Conservation (phyloP, 2,797 vertebrate species). For the Coranthus polyacanthus region DNA sequence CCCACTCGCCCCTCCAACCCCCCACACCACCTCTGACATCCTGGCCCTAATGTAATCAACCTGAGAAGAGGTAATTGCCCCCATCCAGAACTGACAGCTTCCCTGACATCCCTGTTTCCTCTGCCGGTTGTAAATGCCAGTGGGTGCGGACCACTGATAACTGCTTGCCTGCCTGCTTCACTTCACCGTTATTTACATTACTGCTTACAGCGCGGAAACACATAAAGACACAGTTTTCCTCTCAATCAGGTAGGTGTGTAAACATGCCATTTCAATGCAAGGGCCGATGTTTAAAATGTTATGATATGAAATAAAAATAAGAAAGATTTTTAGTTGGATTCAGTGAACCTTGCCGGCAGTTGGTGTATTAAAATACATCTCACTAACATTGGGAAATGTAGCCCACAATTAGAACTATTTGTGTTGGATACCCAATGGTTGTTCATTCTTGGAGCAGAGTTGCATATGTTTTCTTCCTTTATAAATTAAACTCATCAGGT, state of each 20-base stretch:
- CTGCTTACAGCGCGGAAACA: slow-evolving; percentile 79
- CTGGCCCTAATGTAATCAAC: slow-evolving; percentile 87
- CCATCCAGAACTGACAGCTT: slow-evolving; percentile 86
- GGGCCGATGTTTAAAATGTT: slow-evolving; percentile 33
- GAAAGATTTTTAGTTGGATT: slow-evolving; percentile 24
- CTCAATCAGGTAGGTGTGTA: slow-evolving; percentile 63
- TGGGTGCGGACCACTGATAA: slow-evolving; percentile 81
- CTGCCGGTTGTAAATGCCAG: slow-evolving; percentile 86
- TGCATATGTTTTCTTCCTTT: neutral
- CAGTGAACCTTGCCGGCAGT: neutral
- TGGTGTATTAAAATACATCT: neutral
- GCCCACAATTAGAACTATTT: too few relatives aligned
- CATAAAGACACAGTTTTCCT: slow-evolving; percentile 65
- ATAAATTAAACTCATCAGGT: neutral
- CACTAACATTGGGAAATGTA: too few relatives aligned
- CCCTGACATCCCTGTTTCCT: slow-evolving; percentile 89
- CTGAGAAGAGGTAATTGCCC: slow-evolving; percentile 88
- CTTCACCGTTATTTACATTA: slow-evolving; percentile 84
- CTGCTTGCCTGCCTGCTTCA: slow-evolving; percentile 79
- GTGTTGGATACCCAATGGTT: neutral
- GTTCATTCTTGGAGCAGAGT: neutral
- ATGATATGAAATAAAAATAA: slow-evolving; percentile 38
- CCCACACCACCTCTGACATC: slow-evolving; percentile 84
- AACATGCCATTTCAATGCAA: slow-evolving; percentile 34
- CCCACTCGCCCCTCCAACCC: slow-evolving; percentile 5